A percentile compares a stretch with the other conserved stretches of the same genome.
These are phyloP conservation scores for Euwallacea fornicatus DNA, from an alignment of 1,140 invertebrate genomes.

Conservation along the genomic window DNA sequence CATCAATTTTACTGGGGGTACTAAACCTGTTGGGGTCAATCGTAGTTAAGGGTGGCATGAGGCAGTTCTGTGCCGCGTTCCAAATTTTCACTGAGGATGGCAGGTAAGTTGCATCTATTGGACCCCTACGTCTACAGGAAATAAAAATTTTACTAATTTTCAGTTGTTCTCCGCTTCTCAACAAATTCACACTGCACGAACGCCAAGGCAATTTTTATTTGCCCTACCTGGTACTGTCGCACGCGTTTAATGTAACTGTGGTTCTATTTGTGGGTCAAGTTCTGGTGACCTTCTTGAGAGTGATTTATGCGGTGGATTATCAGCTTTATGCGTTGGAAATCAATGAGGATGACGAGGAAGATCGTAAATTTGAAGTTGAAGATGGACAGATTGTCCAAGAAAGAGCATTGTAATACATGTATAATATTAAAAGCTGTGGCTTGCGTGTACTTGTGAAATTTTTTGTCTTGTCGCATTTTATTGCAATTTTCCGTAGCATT, in stretches of 20 bases:
- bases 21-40: conserved; percentile 18
- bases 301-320: conserved; percentile 33
- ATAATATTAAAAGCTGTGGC: too few species aligned
- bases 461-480: too few species aligned
- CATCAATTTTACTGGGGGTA: conserved; percentile 20
- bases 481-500: too few species aligned
- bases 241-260: conserved; percentile 19
- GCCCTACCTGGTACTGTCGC: conserved; percentile 25
- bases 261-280: conserved; percentile 26
- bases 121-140: not conserved
- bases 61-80: conserved; percentile 26
- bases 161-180: conserved; percentile 24
- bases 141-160: conserved; percentile 1
- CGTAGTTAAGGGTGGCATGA: conserved; percentile 20
- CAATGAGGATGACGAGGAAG: conserved; percentile 7
- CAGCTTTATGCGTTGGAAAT: conserved; percentile 24
- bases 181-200: conserved; percentile 26
- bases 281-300: conserved; percentile 14
- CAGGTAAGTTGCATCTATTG: not conserved
- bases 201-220: conserved; percentile 24
- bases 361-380: conserved; percentile 10
- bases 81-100: conserved; percentile 16
- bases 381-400: conserved; percentile 20
- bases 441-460: too few species aligned
- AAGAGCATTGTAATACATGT: not conserved